A percentile compares a stretch with the other conserved stretches of the same genome.
These are phyloP conservation scores for Chalcis sispes DNA, from an alignment of 2,888 invertebrate species.

Conservation along the genomic window DNA sequence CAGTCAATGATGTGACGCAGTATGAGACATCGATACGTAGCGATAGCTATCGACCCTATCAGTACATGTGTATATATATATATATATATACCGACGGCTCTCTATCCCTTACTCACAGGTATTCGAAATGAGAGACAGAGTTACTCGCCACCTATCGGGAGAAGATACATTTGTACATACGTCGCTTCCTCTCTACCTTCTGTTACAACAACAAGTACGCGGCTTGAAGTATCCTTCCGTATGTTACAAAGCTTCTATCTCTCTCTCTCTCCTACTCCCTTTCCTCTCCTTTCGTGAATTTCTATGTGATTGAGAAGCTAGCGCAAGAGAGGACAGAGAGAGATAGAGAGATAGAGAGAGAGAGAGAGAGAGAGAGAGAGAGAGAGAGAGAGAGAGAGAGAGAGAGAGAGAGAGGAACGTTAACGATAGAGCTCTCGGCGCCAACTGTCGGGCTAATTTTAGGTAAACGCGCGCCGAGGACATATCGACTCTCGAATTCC, in stretches of 20 bases:
- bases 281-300: constrained; percentile 43
- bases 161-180: not conserved
- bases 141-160: too few relatives aligned
- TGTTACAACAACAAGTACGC: constrained; percentile 36
- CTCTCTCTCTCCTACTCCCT: constrained; percentile 53
- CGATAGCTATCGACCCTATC: too few relatives aligned
- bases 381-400: not conserved
- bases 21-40: constrained; percentile 23
- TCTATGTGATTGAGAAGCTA: too few relatives aligned
- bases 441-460: constrained; percentile 67
- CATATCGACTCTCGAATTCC: constrained; percentile 66
- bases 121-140: not conserved
- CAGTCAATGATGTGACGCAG: constrained; percentile 31
- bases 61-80: not conserved
- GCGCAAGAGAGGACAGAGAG: too few relatives aligned
- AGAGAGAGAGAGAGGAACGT: not conserved
- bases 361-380: not conserved
- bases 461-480: constrained; percentile 64
- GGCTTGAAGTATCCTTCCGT: constrained; percentile 59
- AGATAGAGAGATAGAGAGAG: not conserved
- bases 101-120: constrained; percentile 2
- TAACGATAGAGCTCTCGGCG: constrained; percentile 34
- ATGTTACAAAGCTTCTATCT: constrained; percentile 60
- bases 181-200: not conserved
- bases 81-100: constrained; percentile 1